Evolutionary conservation across 2,113 vertebrate species (phyloP).

Genomic region (Phalacrocorax carbo): DNA sequence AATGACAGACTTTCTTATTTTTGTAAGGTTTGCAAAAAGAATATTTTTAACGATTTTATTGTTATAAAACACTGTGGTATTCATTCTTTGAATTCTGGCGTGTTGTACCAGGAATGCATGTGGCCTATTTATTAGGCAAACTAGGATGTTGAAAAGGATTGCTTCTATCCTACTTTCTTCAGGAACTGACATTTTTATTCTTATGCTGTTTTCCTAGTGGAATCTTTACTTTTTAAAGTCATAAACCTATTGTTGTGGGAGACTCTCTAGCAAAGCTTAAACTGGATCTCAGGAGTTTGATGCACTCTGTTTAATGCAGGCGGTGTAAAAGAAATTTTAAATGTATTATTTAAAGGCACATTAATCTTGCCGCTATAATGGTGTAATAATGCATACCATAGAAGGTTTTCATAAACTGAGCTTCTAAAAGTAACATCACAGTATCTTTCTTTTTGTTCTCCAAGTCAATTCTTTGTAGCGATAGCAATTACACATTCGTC

Average conservation of each 20-base stretch:
- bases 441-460: constrained; percentile 61
- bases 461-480: constrained; percentile 40
- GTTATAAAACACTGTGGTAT: constrained; percentile 7
- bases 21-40: constrained; percentile 24
- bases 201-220: constrained; percentile 49
- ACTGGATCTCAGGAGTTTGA: constrained; percentile 60
- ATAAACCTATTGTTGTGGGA: constrained; percentile 57
- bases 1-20: background rate
- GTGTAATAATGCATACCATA: constrained; percentile 51
- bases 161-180: constrained; percentile 33
- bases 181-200: constrained; percentile 33
- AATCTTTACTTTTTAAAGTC: constrained; percentile 54
- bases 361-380: constrained; percentile 50
- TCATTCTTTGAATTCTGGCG: background rate
- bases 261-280: constrained; percentile 24
- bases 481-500: constrained; percentile 37
- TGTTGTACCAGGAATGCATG: background rate
- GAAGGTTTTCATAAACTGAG: constrained; percentile 55
- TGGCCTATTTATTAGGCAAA: constrained; percentile 58
- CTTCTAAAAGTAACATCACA: constrained; percentile 62
- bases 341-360: constrained; percentile 69
- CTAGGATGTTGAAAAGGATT: constrained; percentile 27
- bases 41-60: background rate
- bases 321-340: constrained; percentile 59
- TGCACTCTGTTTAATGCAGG: constrained; percentile 53